Evolutionary conservation across 2,888 invertebrate genomes (phyloP).

Genomic region (Thereva unica): DNA sequence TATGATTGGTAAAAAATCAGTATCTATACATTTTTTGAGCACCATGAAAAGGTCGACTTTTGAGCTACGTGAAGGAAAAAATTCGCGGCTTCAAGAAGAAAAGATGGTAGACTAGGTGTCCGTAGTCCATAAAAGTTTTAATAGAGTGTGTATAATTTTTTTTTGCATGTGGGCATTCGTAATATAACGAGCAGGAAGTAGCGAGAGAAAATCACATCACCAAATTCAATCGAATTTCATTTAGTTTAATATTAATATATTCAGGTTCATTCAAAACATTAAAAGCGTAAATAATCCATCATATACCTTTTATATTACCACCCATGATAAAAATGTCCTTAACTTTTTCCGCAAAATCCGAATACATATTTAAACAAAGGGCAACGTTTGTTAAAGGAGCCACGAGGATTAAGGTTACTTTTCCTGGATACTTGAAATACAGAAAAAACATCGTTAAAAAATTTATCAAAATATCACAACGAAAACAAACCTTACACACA

Average conservation of each 20-base stretch:
- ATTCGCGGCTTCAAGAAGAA: too few relatives aligned
- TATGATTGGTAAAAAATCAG: too few relatives aligned
- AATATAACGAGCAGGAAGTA: too few relatives aligned
- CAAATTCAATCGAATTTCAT: background rate
- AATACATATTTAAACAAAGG: slow-evolving; percentile 70
- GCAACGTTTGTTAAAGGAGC: slow-evolving; percentile 83
- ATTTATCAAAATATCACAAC: background rate
- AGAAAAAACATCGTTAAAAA: background rate
- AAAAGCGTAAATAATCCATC: slow-evolving; percentile 41
- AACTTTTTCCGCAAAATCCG: slow-evolving; percentile 65
- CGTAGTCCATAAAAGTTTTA: too few relatives aligned
- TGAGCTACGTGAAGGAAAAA: too few relatives aligned
- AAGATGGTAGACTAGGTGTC: too few relatives aligned
- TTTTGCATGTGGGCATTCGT: too few relatives aligned
- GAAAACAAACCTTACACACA: slow-evolving; percentile 60
- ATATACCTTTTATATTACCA: slow-evolving; percentile 72
- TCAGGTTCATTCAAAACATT: background rate
- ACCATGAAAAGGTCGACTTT: too few relatives aligned
- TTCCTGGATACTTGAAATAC: slow-evolving; percentile 56
- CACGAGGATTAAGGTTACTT: slow-evolving; percentile 67
- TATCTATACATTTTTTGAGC: too few relatives aligned
- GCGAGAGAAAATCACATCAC: too few relatives aligned
- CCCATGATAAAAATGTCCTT: slow-evolving; percentile 78
- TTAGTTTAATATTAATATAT: background rate
- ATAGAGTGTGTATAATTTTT: too few relatives aligned